Evolutionary conservation across 2,888 invertebrate genomes (phyloP).

Genomic region (Druceiella hillmani): DNA sequence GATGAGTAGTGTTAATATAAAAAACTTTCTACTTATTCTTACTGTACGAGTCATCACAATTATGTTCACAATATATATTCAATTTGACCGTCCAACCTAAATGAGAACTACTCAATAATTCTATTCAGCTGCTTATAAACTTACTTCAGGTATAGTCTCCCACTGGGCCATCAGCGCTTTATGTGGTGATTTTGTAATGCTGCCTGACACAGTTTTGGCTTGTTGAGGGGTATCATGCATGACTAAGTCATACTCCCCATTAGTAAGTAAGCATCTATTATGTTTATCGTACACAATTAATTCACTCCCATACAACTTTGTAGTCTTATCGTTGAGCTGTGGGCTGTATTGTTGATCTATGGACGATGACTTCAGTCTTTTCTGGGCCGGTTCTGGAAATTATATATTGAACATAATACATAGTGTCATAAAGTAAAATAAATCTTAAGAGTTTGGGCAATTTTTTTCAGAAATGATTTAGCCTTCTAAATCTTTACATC

Average conservation of each 20-base stretch:
- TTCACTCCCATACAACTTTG: slow-evolving; percentile 68
- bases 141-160: slow-evolving; percentile 57
- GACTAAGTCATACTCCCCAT: slow-evolving; percentile 87
- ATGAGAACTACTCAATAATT: neutral
- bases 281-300: slow-evolving; percentile 87
- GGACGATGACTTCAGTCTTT: slow-evolving; percentile 60
- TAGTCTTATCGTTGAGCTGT: slow-evolving; percentile 41
- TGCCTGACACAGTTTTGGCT: slow-evolving; percentile 48
- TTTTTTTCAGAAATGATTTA: no score
- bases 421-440: no score
- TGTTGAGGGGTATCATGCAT: slow-evolving; percentile 74
- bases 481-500: no score
- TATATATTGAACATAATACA: no score
- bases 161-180: slow-evolving; percentile 51
- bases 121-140: slow-evolving; percentile 23
- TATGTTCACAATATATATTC: no score
- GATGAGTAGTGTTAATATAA: neutral
- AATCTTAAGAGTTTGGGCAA: no score
- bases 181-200: slow-evolving; percentile 44
- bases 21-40: slow-evolving; percentile 12
- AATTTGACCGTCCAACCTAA: no score
- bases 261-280: slow-evolving; percentile 77
- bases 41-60: no score
- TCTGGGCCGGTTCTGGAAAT: slow-evolving; percentile 59
- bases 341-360: slow-evolving; percentile 32